Base-by-base conservation (phyloP, 2,113 vertebrate species). In the Choloepus hoffmanni region DNA sequence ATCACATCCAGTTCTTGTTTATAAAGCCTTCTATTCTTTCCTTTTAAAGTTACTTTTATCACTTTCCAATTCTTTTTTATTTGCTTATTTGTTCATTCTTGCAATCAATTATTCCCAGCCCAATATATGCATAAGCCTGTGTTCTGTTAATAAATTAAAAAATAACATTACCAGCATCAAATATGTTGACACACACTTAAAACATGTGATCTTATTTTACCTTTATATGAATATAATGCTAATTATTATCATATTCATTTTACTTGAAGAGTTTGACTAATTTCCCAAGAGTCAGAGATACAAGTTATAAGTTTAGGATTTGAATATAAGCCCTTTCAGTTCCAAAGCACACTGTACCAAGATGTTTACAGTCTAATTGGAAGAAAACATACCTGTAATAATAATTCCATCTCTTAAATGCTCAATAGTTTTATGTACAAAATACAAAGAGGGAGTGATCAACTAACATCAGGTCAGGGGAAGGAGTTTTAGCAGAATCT, bases 121-220 rank as follows among this genome's bases (percentile, higher is more conserved):
- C n/a, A n/a, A n/a, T n/a, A n/a, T n/a, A n/a, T n/a, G n/a, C n/a
- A n/a, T n/a, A n/a, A n/a, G n/a, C n/a, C n/a, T n/a, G n/a, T 48
- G 16, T 60, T 77, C 55, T 89, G 26, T 6, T 28, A 50, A 92
- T 76, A 93, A 82, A 93, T 89, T 13, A 48, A 85, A 85, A 87
- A 55, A 33, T 19, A 50, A 76, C 13, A n/a, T 89, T 93, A 85
- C 89, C 73, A 63, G 19, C 45, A 88, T 40, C 36, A 58, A 79
- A 63, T 83, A 78, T 45, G 10, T 62, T 84, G 4, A 90, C 24
- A 85, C 36, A 33, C 76, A 77, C 23, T 55, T 60, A 30, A 83
- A 82, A 76, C 33, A 76, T 33, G 43, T 21, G 26, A 67, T 78
- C 48, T 62, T 26, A 78, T 65, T 85, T 76, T 93, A 67, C 82